phyloP scores from a whole-genome alignment of 1,140 invertebrate genomes.

The Zaprionus camerounensis region DNA sequence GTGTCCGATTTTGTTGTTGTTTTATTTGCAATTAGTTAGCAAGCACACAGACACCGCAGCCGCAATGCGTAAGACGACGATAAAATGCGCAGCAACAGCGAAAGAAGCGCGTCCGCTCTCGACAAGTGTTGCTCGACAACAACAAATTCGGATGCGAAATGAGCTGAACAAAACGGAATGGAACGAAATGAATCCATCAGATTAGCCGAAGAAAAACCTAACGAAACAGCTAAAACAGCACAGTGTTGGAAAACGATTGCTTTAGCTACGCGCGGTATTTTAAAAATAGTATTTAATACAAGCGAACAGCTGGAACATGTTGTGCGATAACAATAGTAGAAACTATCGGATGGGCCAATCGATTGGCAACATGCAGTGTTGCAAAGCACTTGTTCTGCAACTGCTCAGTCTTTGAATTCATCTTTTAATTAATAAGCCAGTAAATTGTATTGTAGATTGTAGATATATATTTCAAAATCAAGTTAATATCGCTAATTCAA shows the following conservation, averaged over 20 bases:
- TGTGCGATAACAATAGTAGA: neutral
- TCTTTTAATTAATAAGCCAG: neutral
- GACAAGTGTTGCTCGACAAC: constrained; percentile 38
- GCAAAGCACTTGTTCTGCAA: neutral
- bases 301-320: neutral
- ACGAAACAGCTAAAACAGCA: constrained; percentile 4
- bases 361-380: neutral
- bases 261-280: neutral
- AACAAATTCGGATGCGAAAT: constrained; percentile 1
- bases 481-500: constrained; percentile 1
- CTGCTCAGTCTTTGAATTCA: neutral
- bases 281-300: neutral
- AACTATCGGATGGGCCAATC: neutral
- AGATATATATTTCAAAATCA: constrained; percentile 7
- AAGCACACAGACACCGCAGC: constrained; percentile 13
- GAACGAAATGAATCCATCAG: constrained; percentile 12
- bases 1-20: constrained; percentile 27
- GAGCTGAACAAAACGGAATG: constrained; percentile 23
- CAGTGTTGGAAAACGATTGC: constrained; percentile 27
- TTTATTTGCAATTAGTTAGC: constrained; percentile 46
- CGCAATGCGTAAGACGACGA: constrained; percentile 32
- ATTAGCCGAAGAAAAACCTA: constrained; percentile 12
- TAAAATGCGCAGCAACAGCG: constrained; percentile 26
- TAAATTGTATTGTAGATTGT: neutral
- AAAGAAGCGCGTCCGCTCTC: constrained; percentile 20